Evolutionary conservation across 2,797 vertebrate species (phyloP).

Genomic region (Ammospiza maritima): DNA sequence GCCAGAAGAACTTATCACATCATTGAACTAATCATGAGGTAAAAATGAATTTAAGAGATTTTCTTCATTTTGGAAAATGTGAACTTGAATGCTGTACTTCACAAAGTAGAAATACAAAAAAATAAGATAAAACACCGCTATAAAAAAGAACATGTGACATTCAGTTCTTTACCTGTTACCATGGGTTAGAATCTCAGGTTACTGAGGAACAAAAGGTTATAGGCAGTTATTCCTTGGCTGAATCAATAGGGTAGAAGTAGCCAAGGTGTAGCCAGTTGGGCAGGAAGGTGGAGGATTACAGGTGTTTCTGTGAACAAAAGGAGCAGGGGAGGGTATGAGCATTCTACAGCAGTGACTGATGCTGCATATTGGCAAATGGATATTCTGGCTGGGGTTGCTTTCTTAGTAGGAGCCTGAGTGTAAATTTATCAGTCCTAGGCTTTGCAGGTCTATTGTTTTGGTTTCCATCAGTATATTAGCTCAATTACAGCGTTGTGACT

Average conservation of each 20-base stretch:
- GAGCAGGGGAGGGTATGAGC: neutral
- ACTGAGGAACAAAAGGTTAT: neutral
- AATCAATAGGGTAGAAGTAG: neutral
- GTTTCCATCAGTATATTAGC: slow-evolving; percentile 80
- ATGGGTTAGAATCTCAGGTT: neutral
- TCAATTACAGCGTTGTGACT: slow-evolving; percentile 73
- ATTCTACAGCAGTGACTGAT: neutral
- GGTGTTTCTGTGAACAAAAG: slow-evolving; percentile 40
- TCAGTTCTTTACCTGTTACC: neutral
- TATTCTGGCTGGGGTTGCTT: neutral
- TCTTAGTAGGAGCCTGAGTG: neutral
- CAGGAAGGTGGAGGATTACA: neutral
- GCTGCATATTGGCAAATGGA: neutral
- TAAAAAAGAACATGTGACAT: neutral
- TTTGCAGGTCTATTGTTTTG: slow-evolving; percentile 41
- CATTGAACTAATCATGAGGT: neutral
- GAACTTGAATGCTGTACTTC: neutral
- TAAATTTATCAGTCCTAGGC: slow-evolving; percentile 39
- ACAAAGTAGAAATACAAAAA: neutral
- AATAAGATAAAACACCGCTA: neutral
- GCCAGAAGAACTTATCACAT: neutral
- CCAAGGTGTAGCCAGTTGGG: neutral
- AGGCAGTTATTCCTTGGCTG: neutral
- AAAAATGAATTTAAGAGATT: neutral
- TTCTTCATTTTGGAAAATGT: neutral